These are phyloP conservation scores for Diorhabda elongata DNA, from an alignment of 1,140 invertebrate genomes.

Conservation along the genomic window DNA sequence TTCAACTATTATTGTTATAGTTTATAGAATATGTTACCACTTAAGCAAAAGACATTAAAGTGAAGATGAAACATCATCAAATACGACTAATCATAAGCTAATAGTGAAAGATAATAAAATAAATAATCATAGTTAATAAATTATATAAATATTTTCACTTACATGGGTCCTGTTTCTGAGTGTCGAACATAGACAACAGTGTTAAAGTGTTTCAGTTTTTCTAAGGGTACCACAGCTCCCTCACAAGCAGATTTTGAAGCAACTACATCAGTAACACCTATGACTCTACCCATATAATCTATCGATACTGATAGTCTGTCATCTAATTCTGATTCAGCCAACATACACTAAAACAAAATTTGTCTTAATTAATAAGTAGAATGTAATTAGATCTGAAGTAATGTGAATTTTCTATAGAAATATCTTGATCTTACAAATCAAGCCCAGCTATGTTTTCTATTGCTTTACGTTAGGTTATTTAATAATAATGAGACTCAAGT, in stretches of 20 bases:
- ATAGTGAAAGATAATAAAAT: too few relatives aligned
- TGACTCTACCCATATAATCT: constrained; percentile 65
- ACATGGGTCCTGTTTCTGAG: constrained; percentile 69
- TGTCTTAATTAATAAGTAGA: background rate
- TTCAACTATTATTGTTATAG: too few relatives aligned
- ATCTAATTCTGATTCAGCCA: constrained; percentile 61
- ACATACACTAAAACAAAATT: constrained; percentile 54
- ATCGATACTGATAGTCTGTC: constrained; percentile 70
- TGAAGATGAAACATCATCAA: too few relatives aligned
- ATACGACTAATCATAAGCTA: too few relatives aligned
- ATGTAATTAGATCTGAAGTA: constrained; percentile 29
- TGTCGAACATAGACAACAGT: constrained; percentile 70
- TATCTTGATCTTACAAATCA: too few relatives aligned
- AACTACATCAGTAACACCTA: constrained; percentile 59
- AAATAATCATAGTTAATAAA: too few relatives aligned
- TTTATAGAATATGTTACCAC: too few relatives aligned
- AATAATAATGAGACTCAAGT: too few relatives aligned
- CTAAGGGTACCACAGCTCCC: constrained; percentile 41
- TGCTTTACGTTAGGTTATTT: too few relatives aligned
- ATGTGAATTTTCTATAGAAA: background rate
- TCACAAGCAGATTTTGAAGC: constrained; percentile 53
- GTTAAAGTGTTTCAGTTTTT: constrained; percentile 57
- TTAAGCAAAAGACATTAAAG: too few relatives aligned
- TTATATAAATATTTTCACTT: constrained; percentile 44
- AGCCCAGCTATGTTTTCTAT: too few relatives aligned